Conservation (phyloP, 2,888 invertebrate species). For the Deilephila elpenor region DNA sequence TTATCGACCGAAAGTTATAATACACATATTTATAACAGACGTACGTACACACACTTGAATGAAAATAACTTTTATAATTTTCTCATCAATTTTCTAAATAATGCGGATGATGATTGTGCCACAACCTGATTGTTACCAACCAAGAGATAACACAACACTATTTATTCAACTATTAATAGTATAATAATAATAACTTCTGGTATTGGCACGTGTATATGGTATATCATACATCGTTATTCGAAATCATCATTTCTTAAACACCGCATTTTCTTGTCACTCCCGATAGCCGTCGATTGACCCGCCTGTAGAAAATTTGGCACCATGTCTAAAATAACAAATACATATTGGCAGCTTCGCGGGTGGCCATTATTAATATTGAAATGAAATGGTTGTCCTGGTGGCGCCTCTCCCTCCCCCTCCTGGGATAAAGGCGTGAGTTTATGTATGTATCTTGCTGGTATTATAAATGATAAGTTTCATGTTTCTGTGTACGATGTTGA, state of each 20-base stretch:
- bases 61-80: no score
- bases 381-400: no score
- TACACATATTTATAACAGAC: no score
- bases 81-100: no score
- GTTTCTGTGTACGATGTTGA: not conserved
- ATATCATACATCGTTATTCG: not conserved
- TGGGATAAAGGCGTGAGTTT: no score
- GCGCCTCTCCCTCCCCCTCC: no score
- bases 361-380: conserved; percentile 1
- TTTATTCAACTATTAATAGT: not conserved
- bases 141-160: not conserved
- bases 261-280: not conserved
- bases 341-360: conserved; percentile 10
- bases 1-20: no score
- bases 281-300: conserved; percentile 1
- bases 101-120: not conserved
- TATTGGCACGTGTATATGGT: not conserved
- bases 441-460: not conserved
- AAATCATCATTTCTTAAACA: not conserved
- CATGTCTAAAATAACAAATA: conserved; percentile 10
- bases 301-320: conserved; percentile 5
- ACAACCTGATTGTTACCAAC: not conserved
- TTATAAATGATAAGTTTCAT: not conserved
- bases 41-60: no score
- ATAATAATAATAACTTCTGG: not conserved